Evolutionary conservation across 2,888 invertebrate species (phyloP), one percentile per base, ranked within the genome.

Genomic region (Epistrophella euchroma): DNA sequence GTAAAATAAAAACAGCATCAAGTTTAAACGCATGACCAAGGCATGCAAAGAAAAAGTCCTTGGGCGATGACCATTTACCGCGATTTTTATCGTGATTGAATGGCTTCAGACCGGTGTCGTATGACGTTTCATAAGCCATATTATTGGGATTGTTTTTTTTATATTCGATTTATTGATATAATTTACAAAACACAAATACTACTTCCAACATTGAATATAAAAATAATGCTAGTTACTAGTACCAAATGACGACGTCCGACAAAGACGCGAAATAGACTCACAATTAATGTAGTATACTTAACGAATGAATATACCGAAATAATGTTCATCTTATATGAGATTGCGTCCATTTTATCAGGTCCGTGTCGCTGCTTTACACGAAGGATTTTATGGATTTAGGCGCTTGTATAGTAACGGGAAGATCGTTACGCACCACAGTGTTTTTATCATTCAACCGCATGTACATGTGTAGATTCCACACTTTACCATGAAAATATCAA

Each of bases 11-110:
- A 45, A 97, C 95, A 90, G 96, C 95, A 88, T 97, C 97, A 81
- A 97, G 94, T 58, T 97, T 97, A 52, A 97, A 96, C 2, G 96
- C 96, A 88, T 97, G 96, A 6, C 96, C 96, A 60, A 97, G 94
- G 89, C 96, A 96, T 50, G 96, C 96, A 79, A 96, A 93, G 40
- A 97, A 92, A 91, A 96, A 97, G 91, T 97, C 97, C 64, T 94
- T 93, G 91, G 96, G 96, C 81, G 93, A 95, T 55, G 94, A 94
- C 97, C 97, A 97, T 88, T 94, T 94, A 58, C 96, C 97, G 52
- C 94, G 92, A 9, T 87, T 81, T 7, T 85, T 71, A 70, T 92
- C 92, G 15, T 92, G 92, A n/a, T 87, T 88, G 77, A 90, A 92
- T 28, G 92, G 91, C 62, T 83, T 88, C 1, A 88, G 88, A 5